Base-by-base conservation (phyloP, 2,888 invertebrate genomes). In the Polyommatus icarus region DNA sequence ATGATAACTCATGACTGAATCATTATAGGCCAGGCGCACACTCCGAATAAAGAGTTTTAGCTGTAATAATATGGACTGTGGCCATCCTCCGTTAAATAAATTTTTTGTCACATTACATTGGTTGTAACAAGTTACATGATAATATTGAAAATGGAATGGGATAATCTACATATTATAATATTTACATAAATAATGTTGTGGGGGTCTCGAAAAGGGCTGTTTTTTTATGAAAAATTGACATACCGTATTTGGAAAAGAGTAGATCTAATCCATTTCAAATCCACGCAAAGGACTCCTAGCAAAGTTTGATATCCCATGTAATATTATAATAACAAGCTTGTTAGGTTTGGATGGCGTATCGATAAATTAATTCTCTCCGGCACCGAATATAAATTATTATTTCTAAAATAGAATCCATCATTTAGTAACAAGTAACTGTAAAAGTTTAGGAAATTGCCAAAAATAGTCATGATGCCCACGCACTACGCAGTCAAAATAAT, bases 1-100 rank as follows among this genome's bases (percentile, higher is more conserved):
- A 50, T 75, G 50, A 75, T 75, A 75, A 29, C 75, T 20, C 8
- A 24, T 24, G 46, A 73, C 67, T 75, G 73, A 73, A 40, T 54
- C 75, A 75, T 50, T 20, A 32, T 29, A 24, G 24, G 59, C 59
- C 59, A 59, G 7, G 20, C 59, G 8, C 59, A 59, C 1, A 59
- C 59, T 59, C 6, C 8, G 6, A 8, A 59, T 59, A 59, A 57
- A n/a, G 8, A 59, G 59, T 57, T 57, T 57, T 57, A n/a, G 24
- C 24, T 0, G 10, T n/a, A n/a, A n/a, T 8, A 8, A 61, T 20
- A 20, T 20, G 3, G 10, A 50, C 50, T 15, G 50, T 15, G 40
- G 0, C 3, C 50, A 3, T 50, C 50, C 50, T 50, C 15, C 50
- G 15, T 15, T 50, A 15, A 50, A 59, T 36, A 40, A 40, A 1